phyloP scores from a whole-genome alignment of 1,140 invertebrate species.

The Anastatus disparis region DNA sequence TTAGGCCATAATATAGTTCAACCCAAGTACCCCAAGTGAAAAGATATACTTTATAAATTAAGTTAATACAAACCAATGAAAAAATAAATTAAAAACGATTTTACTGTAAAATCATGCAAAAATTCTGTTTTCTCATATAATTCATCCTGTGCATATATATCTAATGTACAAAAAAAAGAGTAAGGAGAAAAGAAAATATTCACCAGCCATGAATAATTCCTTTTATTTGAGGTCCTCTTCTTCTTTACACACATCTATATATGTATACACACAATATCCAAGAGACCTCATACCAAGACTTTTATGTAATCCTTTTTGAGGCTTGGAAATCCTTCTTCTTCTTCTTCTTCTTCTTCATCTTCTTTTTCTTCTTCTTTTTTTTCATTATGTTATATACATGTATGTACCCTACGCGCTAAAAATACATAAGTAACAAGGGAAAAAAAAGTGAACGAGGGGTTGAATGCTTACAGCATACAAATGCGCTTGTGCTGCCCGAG shows the following conservation, averaged over 20 bases:
- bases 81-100: too few relatives aligned
- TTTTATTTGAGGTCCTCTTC: neutral
- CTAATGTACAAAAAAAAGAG: too few relatives aligned
- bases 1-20: too few relatives aligned
- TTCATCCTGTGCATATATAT: too few relatives aligned
- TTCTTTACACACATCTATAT: too few relatives aligned
- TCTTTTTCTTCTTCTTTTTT: neutral
- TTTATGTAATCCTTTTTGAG: neutral
- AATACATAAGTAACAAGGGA: conserved; percentile 2
- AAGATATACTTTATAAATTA: neutral
- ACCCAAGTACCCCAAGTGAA: too few relatives aligned
- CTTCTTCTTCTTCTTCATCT: too few relatives aligned
- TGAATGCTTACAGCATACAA: conserved; percentile 24
- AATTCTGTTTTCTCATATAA: too few relatives aligned
- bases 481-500: conserved; percentile 14
- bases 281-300: too few relatives aligned
- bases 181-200: neutral
- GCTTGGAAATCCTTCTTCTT: conserved; percentile 11
- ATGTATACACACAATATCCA: neutral
- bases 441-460: neutral
- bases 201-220: conserved; percentile 23
- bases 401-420: conserved; percentile 25
- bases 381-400: neutral
- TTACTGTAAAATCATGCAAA: too few relatives aligned
- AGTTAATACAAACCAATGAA: neutral